Evolutionary conservation across 2,797 vertebrate genomes (phyloP), one percentile per base, ranked within the genome.

Genomic region (Anas bahamensis): DNA sequence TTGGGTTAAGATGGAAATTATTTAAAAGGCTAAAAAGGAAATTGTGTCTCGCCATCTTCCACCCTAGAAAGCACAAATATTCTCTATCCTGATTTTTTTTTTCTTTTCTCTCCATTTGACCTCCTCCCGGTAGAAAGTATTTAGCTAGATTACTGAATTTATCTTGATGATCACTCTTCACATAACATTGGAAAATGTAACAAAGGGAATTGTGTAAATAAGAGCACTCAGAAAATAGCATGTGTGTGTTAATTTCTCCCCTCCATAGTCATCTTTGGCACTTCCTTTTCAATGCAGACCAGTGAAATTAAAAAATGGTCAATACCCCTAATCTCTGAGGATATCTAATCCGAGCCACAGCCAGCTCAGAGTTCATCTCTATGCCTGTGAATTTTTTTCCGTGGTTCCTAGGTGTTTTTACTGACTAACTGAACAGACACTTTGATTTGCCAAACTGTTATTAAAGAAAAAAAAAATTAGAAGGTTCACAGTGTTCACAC

Each of bases 361-460:
- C 6, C 91, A 79, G 48, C 37, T 59, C 79, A 50, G 68, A 79
- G 50, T 33, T 60, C 83, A 68, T 23, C n/a, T 56, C 60, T 42
- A 26, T 0, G n/a, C 19, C 59, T 72, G 9, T 14, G 23, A 28
- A 7, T 8, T 44, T 66, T 84, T 65, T 88, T 68, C 13, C 41
- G 6, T 35, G 29, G 29, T 57, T 93, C 66, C 55, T 64, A 79
- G 72, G 80, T 91, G 71, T 65, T 90, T 91, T 88, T 87, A 76
- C 83, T 81, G 88, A 78, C 75, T 81, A 86, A 75, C 75, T 50
- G 88, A 94, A 81, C 56, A 94, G 76, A 72, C 52, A 63, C 69
- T 80, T 89, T 84, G 88, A 95, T 86, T 92, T 81, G 41, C 73
- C 78, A 83, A 93, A 89, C 72, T 72, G 74, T 70, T 95, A 90